Conservation (phyloP, 2,888 invertebrate genomes). For the Pterobdella sp. region DNA sequence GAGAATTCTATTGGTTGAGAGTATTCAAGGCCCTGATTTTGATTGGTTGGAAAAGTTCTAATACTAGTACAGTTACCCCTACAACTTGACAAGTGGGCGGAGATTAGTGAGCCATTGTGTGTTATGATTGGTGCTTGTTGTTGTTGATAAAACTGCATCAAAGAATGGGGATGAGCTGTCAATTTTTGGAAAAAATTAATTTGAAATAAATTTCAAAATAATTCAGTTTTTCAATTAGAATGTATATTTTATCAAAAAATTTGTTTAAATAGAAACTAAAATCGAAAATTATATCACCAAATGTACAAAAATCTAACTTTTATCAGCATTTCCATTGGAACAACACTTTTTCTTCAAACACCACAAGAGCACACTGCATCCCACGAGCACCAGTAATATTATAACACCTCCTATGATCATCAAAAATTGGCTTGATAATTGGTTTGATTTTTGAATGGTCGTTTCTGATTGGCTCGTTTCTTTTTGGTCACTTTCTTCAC, state of each 20-base stretch:
- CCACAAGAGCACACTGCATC: too few species aligned
- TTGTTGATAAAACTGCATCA: slow-evolving; percentile 7
- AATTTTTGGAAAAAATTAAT: neutral
- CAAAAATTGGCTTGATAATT: too few species aligned
- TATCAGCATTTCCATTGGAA: too few species aligned
- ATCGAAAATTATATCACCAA: neutral
- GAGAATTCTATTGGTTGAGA: slow-evolving; percentile 4
- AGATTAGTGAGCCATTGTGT: neutral
- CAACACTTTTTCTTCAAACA: too few species aligned
- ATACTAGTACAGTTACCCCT: neutral
- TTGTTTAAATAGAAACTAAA: neutral
- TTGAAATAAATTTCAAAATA: neutral
- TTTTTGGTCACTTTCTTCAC: too few species aligned
- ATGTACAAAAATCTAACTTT: neutral
- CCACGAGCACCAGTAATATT: too few species aligned
- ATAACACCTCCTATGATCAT: too few species aligned
- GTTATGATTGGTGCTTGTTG: slow-evolving; percentile 3
- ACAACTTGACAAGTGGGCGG: slow-evolving; percentile 7
- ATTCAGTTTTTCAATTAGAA: neutral
- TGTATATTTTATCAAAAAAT: neutral
- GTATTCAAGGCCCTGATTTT: neutral
- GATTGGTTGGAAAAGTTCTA: slow-evolving; percentile 6
- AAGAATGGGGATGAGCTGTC: neutral
- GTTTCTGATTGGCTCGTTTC: too few species aligned
- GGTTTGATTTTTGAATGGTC: too few species aligned